Evolutionary conservation across 2,797 vertebrate species (phyloP).

Genomic region (Neostethus bicornis): DNA sequence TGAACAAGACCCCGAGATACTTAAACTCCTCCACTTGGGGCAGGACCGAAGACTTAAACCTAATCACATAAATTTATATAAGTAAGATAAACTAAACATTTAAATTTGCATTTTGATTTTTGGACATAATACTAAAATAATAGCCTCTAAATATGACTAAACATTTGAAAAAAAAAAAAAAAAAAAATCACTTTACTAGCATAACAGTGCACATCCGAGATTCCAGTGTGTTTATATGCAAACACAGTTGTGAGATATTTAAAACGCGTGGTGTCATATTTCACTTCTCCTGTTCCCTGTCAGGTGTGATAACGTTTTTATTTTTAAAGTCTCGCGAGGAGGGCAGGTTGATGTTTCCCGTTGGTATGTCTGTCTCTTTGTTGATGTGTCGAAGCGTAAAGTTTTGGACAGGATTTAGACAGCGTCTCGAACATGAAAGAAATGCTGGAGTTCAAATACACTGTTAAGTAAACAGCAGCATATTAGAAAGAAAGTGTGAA

Average conservation of each 20-base stretch:
- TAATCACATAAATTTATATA: not conserved
- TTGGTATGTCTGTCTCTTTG: slow-evolving; percentile 6
- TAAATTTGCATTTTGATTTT: not conserved
- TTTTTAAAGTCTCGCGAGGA: slow-evolving; percentile 2
- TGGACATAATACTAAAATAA: not conserved
- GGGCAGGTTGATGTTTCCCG: not conserved
- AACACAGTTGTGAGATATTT: not conserved
- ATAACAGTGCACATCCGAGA: not conserved
- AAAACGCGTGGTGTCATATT: slow-evolving; percentile 8
- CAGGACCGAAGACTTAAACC: too few relatives aligned
- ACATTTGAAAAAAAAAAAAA: too few relatives aligned
- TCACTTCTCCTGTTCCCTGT: not conserved
- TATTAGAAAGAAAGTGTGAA: slow-evolving; percentile 5
- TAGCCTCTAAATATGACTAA: too few relatives aligned
- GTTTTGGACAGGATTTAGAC: slow-evolving; percentile 23
- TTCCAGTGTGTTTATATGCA: slow-evolving; percentile 11
- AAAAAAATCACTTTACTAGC: too few relatives aligned
- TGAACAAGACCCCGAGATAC: too few relatives aligned
- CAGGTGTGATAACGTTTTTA: slow-evolving; percentile 3
- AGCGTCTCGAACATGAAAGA: slow-evolving; percentile 21
- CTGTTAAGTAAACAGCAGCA: slow-evolving; percentile 7
- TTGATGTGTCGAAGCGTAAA: slow-evolving; percentile 11
- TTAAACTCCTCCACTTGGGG: too few relatives aligned
- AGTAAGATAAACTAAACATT: not conserved
- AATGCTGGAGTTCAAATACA: slow-evolving; percentile 25